phyloP scores from a whole-genome alignment of 2,888 invertebrate species.

The Drosophila aldrichi region DNA sequence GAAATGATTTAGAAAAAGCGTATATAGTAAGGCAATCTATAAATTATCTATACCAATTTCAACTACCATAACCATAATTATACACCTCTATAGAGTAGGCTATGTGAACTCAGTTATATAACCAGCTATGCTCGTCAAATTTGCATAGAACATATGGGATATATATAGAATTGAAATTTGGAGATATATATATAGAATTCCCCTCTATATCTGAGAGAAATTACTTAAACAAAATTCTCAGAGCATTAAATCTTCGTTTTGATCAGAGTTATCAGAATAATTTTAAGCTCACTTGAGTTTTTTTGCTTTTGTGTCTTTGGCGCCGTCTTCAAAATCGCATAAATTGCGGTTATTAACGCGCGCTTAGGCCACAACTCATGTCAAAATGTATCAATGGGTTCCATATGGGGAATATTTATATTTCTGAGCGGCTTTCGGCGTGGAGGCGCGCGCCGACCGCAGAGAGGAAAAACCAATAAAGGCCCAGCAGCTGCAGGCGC shows the following conservation, averaged over 20 bases:
- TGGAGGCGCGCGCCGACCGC: constrained; percentile 8
- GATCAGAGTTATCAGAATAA: background rate
- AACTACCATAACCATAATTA: no score
- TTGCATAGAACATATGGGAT: background rate
- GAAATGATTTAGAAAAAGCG: no score
- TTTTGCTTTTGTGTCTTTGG: constrained; percentile 30
- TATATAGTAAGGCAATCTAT: no score
- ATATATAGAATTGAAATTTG: no score
- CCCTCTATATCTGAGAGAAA: background rate
- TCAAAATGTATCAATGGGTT: constrained; percentile 83
- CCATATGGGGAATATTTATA: constrained; percentile 84
- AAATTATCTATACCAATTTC: no score
- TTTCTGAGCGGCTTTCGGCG: constrained; percentile 62
- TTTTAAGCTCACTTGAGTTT: background rate
- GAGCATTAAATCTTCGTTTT: constrained; percentile 15
- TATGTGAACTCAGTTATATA: background rate
- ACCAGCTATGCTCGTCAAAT: background rate
- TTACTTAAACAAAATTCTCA: background rate
- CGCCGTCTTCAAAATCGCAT: constrained; percentile 78
- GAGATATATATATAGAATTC: background rate
- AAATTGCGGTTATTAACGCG: constrained; percentile 82
- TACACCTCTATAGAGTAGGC: background rate
- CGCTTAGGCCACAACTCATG: constrained; percentile 85
- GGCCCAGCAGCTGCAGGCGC: constrained; percentile 58
- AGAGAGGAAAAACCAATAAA: constrained; percentile 66